A percentile compares a stretch with the other conserved stretches of the same genome.
Conservation (phyloP, 2,797 vertebrate genomes). For the Phrynocephalus guinanensis region DNA sequence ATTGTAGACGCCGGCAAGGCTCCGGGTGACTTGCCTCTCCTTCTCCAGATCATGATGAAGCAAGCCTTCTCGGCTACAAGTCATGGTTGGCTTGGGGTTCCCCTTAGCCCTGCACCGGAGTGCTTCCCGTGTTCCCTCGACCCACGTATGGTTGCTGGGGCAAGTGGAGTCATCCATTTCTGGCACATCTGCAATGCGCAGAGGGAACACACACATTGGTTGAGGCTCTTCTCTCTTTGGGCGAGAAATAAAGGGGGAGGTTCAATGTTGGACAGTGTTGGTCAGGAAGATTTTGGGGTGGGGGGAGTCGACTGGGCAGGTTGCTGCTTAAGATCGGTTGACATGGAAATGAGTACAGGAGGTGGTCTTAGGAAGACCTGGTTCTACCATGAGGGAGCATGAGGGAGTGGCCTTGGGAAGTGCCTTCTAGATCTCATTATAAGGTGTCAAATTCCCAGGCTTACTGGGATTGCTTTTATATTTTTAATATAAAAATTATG, state of each 20-base stretch:
- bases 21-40: constrained; percentile 29
- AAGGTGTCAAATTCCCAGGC: too few relatives aligned
- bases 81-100: constrained; percentile 57
- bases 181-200: constrained; percentile 61
- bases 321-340: not conserved
- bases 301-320: not conserved
- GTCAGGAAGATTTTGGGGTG: not conserved
- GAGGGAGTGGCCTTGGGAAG: too few relatives aligned
- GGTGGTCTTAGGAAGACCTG: not conserved
- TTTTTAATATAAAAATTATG: not conserved
- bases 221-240: constrained; percentile 46
- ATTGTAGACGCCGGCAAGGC: constrained; percentile 60
- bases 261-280: constrained; percentile 28
- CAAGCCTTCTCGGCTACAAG: constrained; percentile 31
- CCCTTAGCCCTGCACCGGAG: constrained; percentile 67
- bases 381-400: not conserved
- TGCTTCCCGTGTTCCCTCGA: constrained; percentile 61
- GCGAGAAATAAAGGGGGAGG: constrained; percentile 46
- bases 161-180: constrained; percentile 62
- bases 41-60: constrained; percentile 9
- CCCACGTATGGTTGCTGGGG: constrained; percentile 62
- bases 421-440: not conserved
- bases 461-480: not conserved
- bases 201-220: constrained; percentile 43
- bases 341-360: too few relatives aligned